Percentiles rank a stretch among this genome's conserved stretches.
Conservation (phyloP, 1,140 invertebrate genomes). For the Heterodera carotae region DNA sequence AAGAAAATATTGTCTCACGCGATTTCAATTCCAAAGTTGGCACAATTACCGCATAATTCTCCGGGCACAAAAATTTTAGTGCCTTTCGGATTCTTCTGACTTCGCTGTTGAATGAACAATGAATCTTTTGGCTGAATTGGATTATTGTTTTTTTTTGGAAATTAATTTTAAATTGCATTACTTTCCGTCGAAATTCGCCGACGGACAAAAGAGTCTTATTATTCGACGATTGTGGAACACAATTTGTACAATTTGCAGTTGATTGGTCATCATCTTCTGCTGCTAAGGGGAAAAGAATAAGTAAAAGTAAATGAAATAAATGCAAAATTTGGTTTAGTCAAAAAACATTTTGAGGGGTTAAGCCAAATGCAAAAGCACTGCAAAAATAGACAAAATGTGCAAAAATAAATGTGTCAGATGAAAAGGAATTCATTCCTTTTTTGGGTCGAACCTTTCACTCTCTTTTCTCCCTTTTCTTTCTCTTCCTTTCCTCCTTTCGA, state of each 20-base stretch:
- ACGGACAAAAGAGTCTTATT: neutral
- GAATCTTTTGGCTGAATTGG: neutral
- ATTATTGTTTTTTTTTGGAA: no score
- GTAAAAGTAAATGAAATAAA: neutral
- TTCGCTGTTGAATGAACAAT: neutral
- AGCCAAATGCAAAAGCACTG: no score
- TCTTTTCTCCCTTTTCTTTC: no score
- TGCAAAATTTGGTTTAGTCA: no score
- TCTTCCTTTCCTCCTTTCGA: no score
- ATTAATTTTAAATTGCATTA: neutral
- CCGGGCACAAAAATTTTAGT: constrained; percentile 21
- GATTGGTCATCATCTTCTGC: neutral
- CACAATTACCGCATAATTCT: constrained; percentile 35
- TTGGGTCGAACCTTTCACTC: no score
- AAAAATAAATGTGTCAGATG: no score
- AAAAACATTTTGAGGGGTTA: no score
- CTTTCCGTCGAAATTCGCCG: neutral
- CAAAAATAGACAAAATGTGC: no score
- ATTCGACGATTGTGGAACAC: neutral
- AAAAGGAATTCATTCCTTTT: no score
- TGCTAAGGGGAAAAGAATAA: neutral
- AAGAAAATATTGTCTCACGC: neutral
- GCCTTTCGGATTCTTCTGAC: neutral
- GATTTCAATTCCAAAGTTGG: neutral
- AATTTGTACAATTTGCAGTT: neutral